phyloP scores from a whole-genome alignment of 2,888 invertebrate genomes.

The Phortica okadai region DNA sequence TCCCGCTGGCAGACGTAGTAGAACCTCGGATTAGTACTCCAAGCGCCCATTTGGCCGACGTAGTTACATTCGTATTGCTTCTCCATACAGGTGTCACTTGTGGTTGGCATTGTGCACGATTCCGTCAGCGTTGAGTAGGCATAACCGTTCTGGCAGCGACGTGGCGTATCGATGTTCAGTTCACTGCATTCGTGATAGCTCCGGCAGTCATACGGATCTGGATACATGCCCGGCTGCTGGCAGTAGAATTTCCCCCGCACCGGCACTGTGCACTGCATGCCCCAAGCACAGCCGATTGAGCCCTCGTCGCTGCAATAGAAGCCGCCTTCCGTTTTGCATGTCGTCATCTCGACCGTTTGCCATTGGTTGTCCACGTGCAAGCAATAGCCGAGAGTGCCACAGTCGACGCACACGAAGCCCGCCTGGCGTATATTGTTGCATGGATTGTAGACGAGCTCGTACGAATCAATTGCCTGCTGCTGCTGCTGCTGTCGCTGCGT shows the following conservation, averaged over 20 bases:
- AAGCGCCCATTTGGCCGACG: constrained; percentile 61
- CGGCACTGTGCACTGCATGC: constrained; percentile 55
- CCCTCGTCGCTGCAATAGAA: constrained; percentile 65
- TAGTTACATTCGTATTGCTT: constrained; percentile 62
- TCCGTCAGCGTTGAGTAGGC: constrained; percentile 60
- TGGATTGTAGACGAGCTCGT: constrained; percentile 55
- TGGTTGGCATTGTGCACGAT: constrained; percentile 57
- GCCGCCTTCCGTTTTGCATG: constrained; percentile 54
- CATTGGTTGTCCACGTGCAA: constrained; percentile 51
- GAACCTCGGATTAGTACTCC: constrained; percentile 62
- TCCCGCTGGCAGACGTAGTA: constrained; percentile 67
- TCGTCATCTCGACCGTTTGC: constrained; percentile 55
- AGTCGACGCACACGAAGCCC: constrained; percentile 64
- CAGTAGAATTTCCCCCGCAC: constrained; percentile 64
- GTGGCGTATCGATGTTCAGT: constrained; percentile 53
- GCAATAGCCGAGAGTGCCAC: constrained; percentile 62
- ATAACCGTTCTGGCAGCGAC: constrained; percentile 57
- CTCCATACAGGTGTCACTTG: constrained; percentile 53
- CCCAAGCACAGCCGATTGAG: constrained; percentile 58
- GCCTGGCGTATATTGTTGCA: constrained; percentile 58
- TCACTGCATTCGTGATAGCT: constrained; percentile 68
- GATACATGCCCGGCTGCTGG: constrained; percentile 63
- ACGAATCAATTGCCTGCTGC: constrained; percentile 42
- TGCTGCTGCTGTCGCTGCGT: not conserved
- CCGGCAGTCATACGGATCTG: constrained; percentile 73